Evolutionary conservation across 2,113 vertebrate species (phyloP), one percentile per base, ranked within the genome.

Genomic region (Aegotheles bennettii): DNA sequence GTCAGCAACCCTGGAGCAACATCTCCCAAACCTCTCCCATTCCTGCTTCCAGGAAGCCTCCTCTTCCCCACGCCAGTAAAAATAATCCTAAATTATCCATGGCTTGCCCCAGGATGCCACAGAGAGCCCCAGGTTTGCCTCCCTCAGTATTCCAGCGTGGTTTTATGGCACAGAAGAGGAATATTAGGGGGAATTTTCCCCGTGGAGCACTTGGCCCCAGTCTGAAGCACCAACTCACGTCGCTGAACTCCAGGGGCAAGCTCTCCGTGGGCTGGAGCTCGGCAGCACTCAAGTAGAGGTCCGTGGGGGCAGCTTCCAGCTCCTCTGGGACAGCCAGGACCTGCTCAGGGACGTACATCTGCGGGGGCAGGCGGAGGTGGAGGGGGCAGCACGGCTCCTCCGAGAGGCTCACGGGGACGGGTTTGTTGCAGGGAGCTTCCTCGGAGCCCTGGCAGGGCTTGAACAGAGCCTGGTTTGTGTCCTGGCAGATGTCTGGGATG

Each of bases 261-360:
- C 98, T 99, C 97, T 99, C 99, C 1, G 98, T 99, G 95, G 99
- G 99, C 97, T 99, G 99, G n/a, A 99, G 99, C 97, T 99, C 99
- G 1, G 99, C 99, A 0, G 99, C 98, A 6, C 99, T 99, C 97
- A 99, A 96, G 97, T 99, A 99, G 93, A 99, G 98, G 69, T 99
- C 99, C 3, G 97, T 96, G 96, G 98, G 98, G 10, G 97, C 92
- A 4, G 98, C 96, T 28, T 98, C 97, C 94, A 99, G 97, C 84
- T 97, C 98, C 74, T 99, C 98, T 16, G 98, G 98, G 2, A 98
- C 98, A 1, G 98, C 98, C 61, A 98, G 96, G 10, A 98, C 98
- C 97, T 98, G 98, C 96, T 99, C 99, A 0, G 99, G 98, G 51
- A 99, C 97, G 94, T 99, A 99, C 98, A 99, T 98, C 91, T 98